Conservation (phyloP, 2,888 invertebrate species). For the Capitulum mitella region DNA sequence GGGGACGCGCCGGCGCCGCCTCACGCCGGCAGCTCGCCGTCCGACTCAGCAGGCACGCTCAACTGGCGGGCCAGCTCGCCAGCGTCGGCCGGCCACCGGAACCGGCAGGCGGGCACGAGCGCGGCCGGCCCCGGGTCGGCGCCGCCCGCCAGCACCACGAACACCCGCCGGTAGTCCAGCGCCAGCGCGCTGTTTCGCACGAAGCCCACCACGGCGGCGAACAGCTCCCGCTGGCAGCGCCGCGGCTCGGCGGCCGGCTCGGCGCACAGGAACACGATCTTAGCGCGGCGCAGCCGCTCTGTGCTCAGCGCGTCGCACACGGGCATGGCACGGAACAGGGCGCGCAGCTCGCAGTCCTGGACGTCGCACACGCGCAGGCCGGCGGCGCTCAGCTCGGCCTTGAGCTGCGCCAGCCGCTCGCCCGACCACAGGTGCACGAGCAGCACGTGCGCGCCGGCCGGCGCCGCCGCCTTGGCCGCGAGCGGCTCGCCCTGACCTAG, state of each 20-base stretch:
- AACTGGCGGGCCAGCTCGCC: not conserved
- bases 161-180: not conserved
- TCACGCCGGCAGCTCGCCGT: not conserved
- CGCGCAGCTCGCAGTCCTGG: not conserved
- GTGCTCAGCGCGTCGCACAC: not conserved
- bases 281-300: not conserved
- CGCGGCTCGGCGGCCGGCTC: not conserved
- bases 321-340: not conserved
- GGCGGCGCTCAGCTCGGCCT: not conserved
- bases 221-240: not conserved
- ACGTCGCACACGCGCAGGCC: not conserved
- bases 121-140: constrained; percentile 42
- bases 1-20: not conserved
- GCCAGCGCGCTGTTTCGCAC: constrained; percentile 6
- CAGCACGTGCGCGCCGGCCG: not conserved
- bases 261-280: not conserved
- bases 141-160: not conserved
- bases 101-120: constrained; percentile 49
- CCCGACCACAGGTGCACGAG: not conserved
- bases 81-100: constrained; percentile 53
- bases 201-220: not conserved
- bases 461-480: not conserved
- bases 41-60: not conserved
- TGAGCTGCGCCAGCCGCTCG: not conserved
- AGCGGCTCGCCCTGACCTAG: not conserved